These are phyloP conservation scores for Ommatoiulus sabulosus DNA, from an alignment of 2,888 invertebrate species.

Conservation along the genomic window DNA sequence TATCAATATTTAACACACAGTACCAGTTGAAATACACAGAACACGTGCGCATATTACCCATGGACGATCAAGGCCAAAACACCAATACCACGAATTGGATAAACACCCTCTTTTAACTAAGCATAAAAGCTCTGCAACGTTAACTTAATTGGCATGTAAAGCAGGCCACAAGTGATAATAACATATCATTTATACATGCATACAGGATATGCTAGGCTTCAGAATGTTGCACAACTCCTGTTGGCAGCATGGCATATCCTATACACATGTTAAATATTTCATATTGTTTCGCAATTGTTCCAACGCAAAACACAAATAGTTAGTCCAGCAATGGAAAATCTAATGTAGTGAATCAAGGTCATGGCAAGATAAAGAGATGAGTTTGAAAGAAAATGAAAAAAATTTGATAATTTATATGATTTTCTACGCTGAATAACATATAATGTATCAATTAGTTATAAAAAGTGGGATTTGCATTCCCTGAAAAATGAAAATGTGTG, in stretches of 20 bases:
- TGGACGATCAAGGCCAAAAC: neutral
- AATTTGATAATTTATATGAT: neutral
- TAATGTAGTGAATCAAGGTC: neutral
- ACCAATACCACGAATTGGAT: neutral
- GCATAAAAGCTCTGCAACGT: neutral
- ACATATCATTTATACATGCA: neutral
- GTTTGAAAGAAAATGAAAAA: neutral
- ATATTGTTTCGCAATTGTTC: neutral
- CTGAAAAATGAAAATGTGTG: neutral
- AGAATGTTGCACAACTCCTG: neutral
- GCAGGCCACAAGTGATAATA: neutral
- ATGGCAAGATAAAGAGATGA: neutral
- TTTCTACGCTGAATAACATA: too few species aligned
- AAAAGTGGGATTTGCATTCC: neutral
- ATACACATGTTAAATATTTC: neutral
- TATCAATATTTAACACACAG: neutral
- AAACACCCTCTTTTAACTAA: neutral
- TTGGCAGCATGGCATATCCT: neutral
- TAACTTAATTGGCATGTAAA: neutral
- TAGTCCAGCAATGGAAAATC: neutral
- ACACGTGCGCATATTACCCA: neutral
- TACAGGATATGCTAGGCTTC: neutral
- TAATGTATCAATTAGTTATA: neutral
- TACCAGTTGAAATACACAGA: neutral
- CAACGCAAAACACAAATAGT: neutral